phyloP scores from a whole-genome alignment of 1,140 invertebrate genomes.

The Solenopsis fugax region DNA sequence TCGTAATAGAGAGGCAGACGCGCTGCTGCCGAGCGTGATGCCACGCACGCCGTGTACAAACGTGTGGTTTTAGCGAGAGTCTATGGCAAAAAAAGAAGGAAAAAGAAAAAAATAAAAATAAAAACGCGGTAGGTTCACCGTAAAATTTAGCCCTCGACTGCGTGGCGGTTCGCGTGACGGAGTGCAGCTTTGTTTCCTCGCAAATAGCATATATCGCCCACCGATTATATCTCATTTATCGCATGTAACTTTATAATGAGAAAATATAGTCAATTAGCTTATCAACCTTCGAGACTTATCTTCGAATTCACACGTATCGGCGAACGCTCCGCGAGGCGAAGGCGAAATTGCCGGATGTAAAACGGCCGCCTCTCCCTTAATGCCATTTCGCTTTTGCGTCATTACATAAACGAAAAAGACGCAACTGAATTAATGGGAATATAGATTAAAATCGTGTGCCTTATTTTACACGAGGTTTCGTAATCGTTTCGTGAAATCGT shows the following conservation, averaged over 20 bases:
- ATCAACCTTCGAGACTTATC: neutral
- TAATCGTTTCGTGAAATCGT: constrained; percentile 62
- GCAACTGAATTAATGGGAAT: constrained; percentile 56
- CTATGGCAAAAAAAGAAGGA: neutral
- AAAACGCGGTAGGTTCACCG: neutral
- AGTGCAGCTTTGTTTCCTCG: constrained; percentile 16
- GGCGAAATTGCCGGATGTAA: constrained; percentile 42
- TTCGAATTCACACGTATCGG: constrained; percentile 11
- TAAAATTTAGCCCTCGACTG: neutral
- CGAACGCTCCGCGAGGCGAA: neutral
- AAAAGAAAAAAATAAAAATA: neutral
- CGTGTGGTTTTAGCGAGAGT: constrained; percentile 13
- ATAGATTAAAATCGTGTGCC: constrained; percentile 52
- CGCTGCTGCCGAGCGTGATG: constrained; percentile 9
- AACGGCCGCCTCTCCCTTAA: constrained; percentile 2
- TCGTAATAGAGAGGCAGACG: constrained; percentile 35
- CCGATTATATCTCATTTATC: constrained; percentile 24
- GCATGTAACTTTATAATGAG: constrained; percentile 19
- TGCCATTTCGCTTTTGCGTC: constrained; percentile 5
- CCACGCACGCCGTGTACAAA: constrained; percentile 16
- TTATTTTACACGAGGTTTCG: constrained; percentile 54
- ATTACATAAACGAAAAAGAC: constrained; percentile 52
- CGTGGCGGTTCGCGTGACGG: neutral
- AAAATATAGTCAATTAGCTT: constrained; percentile 36
- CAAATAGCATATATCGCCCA: neutral